Conservation (phyloP, 2,113 vertebrate genomes). For the Tylochromis polylepis region DNA sequence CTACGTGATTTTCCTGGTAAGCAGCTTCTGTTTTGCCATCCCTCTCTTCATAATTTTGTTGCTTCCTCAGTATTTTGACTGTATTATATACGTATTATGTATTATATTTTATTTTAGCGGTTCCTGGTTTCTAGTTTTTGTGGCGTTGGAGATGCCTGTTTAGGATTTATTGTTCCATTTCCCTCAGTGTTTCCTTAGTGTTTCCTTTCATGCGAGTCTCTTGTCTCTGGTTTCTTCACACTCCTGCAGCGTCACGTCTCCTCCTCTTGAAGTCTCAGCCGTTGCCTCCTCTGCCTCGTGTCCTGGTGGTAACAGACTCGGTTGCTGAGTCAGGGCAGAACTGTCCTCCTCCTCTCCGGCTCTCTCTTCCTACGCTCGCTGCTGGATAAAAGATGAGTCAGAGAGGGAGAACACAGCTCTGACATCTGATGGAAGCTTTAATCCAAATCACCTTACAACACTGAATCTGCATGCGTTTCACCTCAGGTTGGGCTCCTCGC, state of each 20-base stretch:
- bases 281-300: neutral
- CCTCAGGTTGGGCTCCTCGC: neutral
- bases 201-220: neutral
- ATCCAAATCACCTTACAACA: neutral
- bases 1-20: no score
- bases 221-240: neutral
- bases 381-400: neutral
- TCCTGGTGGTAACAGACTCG: neutral
- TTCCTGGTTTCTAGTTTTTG: neutral
- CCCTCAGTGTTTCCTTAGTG: neutral
- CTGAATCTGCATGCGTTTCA: neutral
- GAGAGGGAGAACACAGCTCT: neutral
- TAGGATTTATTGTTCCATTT: neutral
- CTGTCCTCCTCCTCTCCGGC: neutral
- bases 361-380: neutral
- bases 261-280: neutral
- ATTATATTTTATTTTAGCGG: neutral
- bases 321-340: neutral
- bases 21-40: neutral
- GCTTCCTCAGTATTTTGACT: accelerated
- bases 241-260: neutral
- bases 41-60: neutral
- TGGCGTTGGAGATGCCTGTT: neutral
- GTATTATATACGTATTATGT: accelerated
- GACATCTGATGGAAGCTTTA: neutral